Conservation (phyloP, 2,113 vertebrate species). For the Odocoileus hemionus region DNA sequence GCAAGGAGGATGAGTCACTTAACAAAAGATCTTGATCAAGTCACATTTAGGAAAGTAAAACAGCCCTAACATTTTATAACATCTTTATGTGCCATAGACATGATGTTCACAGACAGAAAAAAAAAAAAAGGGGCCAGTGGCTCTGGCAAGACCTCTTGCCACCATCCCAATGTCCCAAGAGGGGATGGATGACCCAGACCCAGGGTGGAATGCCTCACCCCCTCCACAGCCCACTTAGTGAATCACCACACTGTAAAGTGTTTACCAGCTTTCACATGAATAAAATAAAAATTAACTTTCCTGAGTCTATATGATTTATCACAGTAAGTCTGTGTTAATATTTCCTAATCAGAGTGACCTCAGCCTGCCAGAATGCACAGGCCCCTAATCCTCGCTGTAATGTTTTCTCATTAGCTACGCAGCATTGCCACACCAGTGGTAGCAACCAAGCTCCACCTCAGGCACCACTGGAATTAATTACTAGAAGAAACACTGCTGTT, state of each 20-base stretch:
- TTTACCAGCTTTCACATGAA: conserved; percentile 46
- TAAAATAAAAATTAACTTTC: conserved; percentile 75
- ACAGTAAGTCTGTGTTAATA: conserved; percentile 78
- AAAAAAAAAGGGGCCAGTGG: neutral
- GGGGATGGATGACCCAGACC: neutral
- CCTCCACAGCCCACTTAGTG: neutral
- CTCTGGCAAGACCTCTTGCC: neutral
- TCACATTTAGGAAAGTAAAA: conserved; percentile 3
- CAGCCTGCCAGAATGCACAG: conserved; percentile 82
- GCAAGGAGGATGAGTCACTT: neutral
- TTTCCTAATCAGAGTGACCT: conserved; percentile 82
- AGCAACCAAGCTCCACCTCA: conserved; percentile 84
- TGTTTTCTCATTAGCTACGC: conserved; percentile 93
- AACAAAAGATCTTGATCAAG: neutral
- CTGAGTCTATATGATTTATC: conserved; percentile 78
- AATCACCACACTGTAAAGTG: conserved; percentile 57
- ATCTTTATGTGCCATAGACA: neutral
- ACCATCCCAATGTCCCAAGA: neutral
- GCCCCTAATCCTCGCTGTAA: conserved; percentile 91
- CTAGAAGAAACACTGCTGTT: conserved; percentile 95
- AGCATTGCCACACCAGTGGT: conserved; percentile 90
- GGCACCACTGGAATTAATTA: conserved; percentile 99
- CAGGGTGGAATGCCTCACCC: neutral
- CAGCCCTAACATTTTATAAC: neutral
- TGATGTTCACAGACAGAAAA: neutral